These are phyloP conservation scores for Cepphus grylle DNA, from an alignment of 2,113 vertebrate genomes.

Conservation along the genomic window DNA sequence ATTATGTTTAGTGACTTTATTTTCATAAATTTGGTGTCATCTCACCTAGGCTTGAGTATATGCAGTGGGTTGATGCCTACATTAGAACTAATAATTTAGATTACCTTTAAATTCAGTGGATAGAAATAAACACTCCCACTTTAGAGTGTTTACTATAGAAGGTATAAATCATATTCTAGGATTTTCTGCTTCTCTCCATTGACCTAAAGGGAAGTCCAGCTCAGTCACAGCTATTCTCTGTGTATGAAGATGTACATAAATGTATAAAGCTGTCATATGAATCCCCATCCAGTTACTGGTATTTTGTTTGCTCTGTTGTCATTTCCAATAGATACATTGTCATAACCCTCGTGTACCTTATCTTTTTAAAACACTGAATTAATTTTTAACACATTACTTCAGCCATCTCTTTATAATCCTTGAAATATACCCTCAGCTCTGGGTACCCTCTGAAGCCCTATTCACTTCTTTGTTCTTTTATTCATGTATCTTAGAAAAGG, in stretches of 20 bases:
- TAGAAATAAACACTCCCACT: not conserved
- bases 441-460: not conserved
- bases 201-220: not conserved
- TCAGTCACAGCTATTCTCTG: not conserved
- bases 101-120: not conserved
- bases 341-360: not conserved
- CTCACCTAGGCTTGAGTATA: not conserved
- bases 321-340: not conserved
- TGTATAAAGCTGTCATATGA: not conserved
- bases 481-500: not conserved
- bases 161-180: not conserved
- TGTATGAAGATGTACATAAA: not conserved
- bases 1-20: not conserved
- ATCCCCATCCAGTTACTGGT: not conserved
- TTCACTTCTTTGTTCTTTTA: not conserved
- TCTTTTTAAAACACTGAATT: not conserved
- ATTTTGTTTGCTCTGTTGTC: not conserved
- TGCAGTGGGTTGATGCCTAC: not conserved
- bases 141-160: not conserved
- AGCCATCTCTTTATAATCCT: not conserved
- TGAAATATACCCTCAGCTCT: not conserved
- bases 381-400: not conserved
- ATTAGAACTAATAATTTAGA: not conserved
- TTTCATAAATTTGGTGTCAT: not conserved
- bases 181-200: not conserved